These are phyloP conservation scores for Andrena praecox DNA, from an alignment of 2,888 invertebrate species.

Conservation along the genomic window DNA sequence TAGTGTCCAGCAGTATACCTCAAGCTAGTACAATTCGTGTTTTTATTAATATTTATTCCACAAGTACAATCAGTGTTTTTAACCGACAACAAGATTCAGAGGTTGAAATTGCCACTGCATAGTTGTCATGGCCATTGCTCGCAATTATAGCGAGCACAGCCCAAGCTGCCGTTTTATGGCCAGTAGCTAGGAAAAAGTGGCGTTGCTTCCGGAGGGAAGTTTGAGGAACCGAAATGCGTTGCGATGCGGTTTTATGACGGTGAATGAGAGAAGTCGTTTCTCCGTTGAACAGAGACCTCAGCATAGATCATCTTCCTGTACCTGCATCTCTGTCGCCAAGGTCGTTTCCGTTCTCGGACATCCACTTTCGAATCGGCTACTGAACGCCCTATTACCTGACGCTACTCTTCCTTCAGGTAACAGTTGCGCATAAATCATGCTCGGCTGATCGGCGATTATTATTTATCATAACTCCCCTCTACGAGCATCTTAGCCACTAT, in stretches of 20 bases:
- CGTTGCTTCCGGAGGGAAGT: neutral
- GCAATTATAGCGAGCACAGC: conserved; percentile 1
- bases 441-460: conserved; percentile 26
- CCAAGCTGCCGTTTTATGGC: conserved; percentile 26
- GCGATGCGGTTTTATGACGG: conserved; percentile 52
- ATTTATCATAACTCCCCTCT: conserved; percentile 18
- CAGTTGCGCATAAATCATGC: conserved; percentile 29
- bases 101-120: no score
- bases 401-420: conserved; percentile 31
- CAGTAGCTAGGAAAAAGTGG: neutral
- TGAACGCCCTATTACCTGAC: conserved; percentile 45
- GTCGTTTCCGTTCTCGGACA: conserved; percentile 29
- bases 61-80: neutral
- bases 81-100: neutral
- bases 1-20: no score
- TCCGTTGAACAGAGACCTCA: conserved; percentile 20
- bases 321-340: conserved; percentile 49
- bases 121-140: neutral
- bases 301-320: conserved; percentile 30
- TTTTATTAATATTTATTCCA: neutral
- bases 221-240: conserved; percentile 19
- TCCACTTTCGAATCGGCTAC: conserved; percentile 54
- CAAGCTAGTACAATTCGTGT: neutral
- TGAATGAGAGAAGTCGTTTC: conserved; percentile 45
- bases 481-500: neutral